phyloP scores from a whole-genome alignment of 2,113 vertebrate genomes.

The Rhinoptilus africanus region DNA sequence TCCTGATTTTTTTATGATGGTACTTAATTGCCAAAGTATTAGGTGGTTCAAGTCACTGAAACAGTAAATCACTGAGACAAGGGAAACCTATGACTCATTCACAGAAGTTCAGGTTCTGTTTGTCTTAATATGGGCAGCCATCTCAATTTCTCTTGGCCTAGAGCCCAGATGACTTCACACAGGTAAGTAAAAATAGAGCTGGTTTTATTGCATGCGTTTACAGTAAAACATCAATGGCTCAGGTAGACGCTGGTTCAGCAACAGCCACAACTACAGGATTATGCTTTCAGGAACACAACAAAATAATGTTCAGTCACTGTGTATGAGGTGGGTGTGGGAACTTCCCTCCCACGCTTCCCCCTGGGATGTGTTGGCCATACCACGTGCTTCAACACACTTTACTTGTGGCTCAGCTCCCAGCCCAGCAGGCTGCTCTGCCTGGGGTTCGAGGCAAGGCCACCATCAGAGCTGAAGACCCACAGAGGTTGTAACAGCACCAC shows the following conservation, averaged over 20 bases:
- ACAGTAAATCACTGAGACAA: background rate
- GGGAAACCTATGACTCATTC: background rate
- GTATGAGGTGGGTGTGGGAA: background rate
- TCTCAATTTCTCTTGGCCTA: background rate
- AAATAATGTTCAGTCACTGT: background rate
- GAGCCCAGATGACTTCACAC: background rate
- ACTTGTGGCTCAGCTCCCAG: background rate
- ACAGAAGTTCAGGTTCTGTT: background rate
- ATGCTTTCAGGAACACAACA: background rate
- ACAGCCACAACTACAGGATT: background rate
- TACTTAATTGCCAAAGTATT: background rate
- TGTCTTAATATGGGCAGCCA: background rate
- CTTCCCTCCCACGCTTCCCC: background rate
- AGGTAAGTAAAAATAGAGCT: background rate
- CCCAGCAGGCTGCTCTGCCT: background rate
- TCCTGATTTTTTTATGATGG: background rate
- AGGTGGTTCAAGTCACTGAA: background rate
- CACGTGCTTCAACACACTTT: background rate
- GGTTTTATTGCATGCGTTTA: background rate
- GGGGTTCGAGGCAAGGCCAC: background rate
- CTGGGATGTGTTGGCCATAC: fast-evolving
- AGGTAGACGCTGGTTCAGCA: background rate
- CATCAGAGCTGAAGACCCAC: background rate
- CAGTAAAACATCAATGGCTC: background rate
- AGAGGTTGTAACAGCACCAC: background rate